These are phyloP conservation scores for Eremophila alpestris DNA, from an alignment of 2,797 vertebrate genomes.

Conservation along the genomic window DNA sequence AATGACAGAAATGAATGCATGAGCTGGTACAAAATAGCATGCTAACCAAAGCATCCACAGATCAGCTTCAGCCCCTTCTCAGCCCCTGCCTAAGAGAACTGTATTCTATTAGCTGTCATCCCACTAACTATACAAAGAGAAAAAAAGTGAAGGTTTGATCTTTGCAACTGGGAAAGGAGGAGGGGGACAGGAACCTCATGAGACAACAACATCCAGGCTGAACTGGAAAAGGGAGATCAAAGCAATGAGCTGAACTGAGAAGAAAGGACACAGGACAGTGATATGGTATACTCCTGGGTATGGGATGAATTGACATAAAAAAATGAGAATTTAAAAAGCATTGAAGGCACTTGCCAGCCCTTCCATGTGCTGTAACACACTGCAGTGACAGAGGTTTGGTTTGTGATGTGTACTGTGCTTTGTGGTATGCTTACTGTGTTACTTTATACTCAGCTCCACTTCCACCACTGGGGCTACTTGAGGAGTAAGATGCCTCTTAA, in stretches of 20 bases:
- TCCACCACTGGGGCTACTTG: background rate
- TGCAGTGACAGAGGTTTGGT: background rate
- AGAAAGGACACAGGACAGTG: background rate
- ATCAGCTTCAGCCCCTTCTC: background rate
- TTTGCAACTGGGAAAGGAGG: background rate
- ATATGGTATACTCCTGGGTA: rapidly evolving
- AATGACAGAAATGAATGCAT: conserved; percentile 27
- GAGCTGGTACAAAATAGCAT: background rate
- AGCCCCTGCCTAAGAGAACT: background rate
- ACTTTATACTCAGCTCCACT: background rate
- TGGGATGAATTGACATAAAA: background rate
- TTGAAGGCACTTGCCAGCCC: background rate
- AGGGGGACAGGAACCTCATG: background rate
- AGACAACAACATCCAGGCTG: background rate
- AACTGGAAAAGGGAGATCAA: conserved; percentile 24
- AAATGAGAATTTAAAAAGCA: background rate
- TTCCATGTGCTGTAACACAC: background rate
- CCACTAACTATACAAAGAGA: background rate
- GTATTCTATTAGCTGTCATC: background rate
- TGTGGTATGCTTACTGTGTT: background rate
- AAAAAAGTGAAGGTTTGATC: conserved; percentile 8
- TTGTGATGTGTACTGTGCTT: background rate
- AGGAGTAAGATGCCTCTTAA: background rate
- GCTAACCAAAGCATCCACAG: background rate
- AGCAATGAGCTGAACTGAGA: background rate